Evolutionary conservation across 2,797 vertebrate genomes (phyloP).

Genomic region (Alcedo atthis): DNA sequence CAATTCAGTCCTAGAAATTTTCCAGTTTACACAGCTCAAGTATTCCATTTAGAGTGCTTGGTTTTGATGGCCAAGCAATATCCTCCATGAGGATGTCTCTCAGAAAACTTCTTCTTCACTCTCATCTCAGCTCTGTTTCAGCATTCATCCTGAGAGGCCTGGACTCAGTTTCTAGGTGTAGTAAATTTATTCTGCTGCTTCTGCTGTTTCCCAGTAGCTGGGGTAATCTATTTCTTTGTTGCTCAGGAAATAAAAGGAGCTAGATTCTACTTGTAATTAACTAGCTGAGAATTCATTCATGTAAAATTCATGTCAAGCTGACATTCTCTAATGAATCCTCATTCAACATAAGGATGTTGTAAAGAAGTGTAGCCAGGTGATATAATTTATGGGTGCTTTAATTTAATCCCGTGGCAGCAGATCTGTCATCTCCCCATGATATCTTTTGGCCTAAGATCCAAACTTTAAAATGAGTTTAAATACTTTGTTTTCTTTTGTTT

Average conservation of each 20-base stretch:
- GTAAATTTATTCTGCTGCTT: not conserved
- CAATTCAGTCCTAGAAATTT: not conserved
- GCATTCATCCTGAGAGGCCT: not conserved
- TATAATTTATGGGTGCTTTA: conserved; percentile 47
- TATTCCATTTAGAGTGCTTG: not conserved
- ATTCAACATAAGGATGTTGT: not conserved
- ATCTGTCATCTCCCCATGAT: conserved; percentile 18
- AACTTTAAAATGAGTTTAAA: conserved; percentile 22
- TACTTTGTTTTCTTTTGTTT: not conserved
- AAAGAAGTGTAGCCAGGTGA: conserved; percentile 26
- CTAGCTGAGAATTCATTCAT: conserved; percentile 32
- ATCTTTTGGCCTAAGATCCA: not conserved
- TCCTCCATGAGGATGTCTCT: not conserved
- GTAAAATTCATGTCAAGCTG: conserved; percentile 52
- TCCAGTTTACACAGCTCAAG: not conserved
- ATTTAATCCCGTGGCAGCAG: conserved; percentile 33
- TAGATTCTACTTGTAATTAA: conserved; percentile 34
- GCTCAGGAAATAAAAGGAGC: not conserved
- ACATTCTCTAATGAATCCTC: conserved; percentile 37
- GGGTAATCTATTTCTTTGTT: not conserved
- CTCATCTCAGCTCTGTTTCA: not conserved
- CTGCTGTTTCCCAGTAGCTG: not conserved
- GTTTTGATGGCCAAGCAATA: not conserved
- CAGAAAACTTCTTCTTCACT: not conserved
- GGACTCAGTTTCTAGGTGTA: not conserved